Base-by-base conservation (phyloP, 2,113 vertebrate species). In the Dipodomys spectabilis region DNA sequence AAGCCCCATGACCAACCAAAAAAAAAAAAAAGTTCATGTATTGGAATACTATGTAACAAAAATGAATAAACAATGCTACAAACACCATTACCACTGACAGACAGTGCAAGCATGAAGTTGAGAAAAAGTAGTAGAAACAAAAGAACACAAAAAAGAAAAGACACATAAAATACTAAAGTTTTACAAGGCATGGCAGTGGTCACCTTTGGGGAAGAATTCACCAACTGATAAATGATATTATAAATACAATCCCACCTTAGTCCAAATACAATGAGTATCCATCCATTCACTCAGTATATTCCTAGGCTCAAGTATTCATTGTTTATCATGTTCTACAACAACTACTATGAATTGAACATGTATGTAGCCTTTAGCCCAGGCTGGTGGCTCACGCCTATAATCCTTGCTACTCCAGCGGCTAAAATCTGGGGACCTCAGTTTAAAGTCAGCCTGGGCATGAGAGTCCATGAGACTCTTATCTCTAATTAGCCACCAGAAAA, bases 91-190 rank as follows among this genome's bases (percentile, higher is more conserved):
- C 91, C 88, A 92, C 8, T 6, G 77, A 62, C 2, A 11, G 91
- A 77, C 80, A 27, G 22, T 30, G 82, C 25, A 88, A 60, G 68
- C 10, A 86, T 22, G 39, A 89, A 27, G 62, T 1, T 85, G n/a
- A 88, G 71, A 71, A 60, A 95, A 65, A 92, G n/a, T 53, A 89
- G 8, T 22, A 93, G 23, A 95, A 92, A 80, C 57, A 91, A 67
- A 94, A 79, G 44, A 82, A 60, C 5, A 80, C 19, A 81, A 84
- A 91, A 45, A 75, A 72, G 39, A 84, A 79, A 89, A 57, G 49
- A 13, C 25, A 80, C 28, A 80, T 35, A 62, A 87, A 96, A 62
- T 93, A 64, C 30, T 86, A 69, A 65, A 35, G 27, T 79, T 30
- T 79, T 79, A 64, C 9, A 92, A 88, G 22, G 82, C 68, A 91